Conservation (phyloP, 2,888 invertebrate genomes). For the Sarcophaga caerulescens region DNA sequence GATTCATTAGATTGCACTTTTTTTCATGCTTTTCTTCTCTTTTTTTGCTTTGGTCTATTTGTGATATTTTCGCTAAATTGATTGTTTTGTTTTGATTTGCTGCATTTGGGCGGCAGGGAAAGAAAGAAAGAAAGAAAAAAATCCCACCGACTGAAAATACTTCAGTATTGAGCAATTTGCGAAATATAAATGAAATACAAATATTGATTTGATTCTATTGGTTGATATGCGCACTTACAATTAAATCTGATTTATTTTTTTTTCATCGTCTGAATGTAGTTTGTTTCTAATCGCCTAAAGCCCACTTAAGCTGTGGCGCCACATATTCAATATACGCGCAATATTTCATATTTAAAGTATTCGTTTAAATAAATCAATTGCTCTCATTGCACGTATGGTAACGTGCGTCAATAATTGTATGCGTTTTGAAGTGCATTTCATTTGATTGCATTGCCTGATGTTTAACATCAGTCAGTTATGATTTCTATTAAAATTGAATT, state of each 20-base stretch:
- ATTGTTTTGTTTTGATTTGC: conserved; percentile 54
- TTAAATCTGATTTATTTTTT: conserved; percentile 70
- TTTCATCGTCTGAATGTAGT: background rate
- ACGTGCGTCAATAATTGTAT: conserved; percentile 37
- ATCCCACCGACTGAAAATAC: background rate
- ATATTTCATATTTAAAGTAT: background rate
- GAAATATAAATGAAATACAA: conserved; percentile 28
- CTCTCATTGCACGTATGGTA: background rate
- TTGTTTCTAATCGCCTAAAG: conserved; percentile 74
- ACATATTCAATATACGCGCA: conserved; percentile 44
- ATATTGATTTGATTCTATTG: conserved; percentile 65
- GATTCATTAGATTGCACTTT: conserved; percentile 71
- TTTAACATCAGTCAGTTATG: background rate
- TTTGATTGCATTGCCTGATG: background rate
- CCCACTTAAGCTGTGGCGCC: conserved; percentile 77
- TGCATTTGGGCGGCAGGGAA: conserved; percentile 10
- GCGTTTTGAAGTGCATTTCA: conserved; percentile 29
- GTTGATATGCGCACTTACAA: conserved; percentile 71
- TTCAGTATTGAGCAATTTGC: background rate
- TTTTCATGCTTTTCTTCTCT: conserved; percentile 35
- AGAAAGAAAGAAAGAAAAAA: background rate
- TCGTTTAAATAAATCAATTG: conserved; percentile 39
- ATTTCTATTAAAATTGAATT: background rate
- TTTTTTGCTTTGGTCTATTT: background rate
- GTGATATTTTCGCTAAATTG: conserved; percentile 38